A percentile compares a stretch with the other conserved stretches of the same genome.
Evolutionary conservation across 2,113 vertebrate species (phyloP).

Genomic region (Himantopus leucocephalus): DNA sequence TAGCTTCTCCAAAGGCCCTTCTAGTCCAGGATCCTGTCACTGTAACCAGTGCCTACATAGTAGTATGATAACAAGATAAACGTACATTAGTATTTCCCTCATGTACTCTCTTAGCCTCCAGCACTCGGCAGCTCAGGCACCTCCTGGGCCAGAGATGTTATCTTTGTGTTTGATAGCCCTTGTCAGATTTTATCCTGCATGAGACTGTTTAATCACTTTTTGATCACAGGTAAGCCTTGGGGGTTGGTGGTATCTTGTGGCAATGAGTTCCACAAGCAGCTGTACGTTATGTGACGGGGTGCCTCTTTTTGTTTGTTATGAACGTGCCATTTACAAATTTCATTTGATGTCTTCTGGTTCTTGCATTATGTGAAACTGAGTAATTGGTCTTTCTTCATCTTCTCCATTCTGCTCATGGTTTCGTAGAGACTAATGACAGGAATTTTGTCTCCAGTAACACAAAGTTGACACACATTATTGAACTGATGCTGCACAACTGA

Average conservation of each 20-base stretch:
- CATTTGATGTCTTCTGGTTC: neutral
- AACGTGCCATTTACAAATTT: neutral
- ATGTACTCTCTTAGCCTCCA: neutral
- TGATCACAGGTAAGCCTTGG: neutral
- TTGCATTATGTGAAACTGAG: neutral
- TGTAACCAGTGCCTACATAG: neutral
- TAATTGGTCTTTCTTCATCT: neutral
- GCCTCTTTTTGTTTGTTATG: neutral
- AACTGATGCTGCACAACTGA: neutral
- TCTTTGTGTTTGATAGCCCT: neutral
- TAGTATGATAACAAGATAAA: neutral
- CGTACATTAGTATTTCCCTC: neutral
- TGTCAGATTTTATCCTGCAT: neutral
- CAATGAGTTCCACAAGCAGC: neutral
- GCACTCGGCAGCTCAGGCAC: neutral
- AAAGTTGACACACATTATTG: neutral
- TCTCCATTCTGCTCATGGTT: fast-evolving
- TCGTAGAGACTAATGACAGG: neutral
- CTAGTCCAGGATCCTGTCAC: neutral
- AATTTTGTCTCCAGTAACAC: neutral
- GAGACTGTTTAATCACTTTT: neutral
- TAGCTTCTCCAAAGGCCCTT: neutral
- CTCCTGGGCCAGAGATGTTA: neutral
- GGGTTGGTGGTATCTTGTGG: neutral
- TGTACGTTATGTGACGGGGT: neutral